These are phyloP conservation scores for Falco naumanni DNA, from an alignment of 2,797 vertebrate genomes.

Conservation along the genomic window DNA sequence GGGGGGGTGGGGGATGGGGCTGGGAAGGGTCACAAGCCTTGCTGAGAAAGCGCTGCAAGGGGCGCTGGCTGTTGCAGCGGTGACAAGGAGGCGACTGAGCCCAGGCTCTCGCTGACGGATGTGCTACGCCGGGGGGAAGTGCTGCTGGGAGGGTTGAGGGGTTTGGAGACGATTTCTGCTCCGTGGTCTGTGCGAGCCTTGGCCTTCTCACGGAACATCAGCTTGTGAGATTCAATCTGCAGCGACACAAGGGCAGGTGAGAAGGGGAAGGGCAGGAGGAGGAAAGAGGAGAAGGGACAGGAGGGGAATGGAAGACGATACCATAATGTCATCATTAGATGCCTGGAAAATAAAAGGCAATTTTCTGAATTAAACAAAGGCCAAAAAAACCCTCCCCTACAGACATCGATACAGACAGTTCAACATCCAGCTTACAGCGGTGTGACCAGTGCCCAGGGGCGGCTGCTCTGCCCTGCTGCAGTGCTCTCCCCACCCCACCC, in stretches of 20 bases:
- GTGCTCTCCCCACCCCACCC: background rate
- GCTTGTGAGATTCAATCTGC: slow-evolving; percentile 95
- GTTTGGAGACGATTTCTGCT: slow-evolving; percentile 84
- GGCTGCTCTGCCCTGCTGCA: background rate
- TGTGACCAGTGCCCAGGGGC: slow-evolving; percentile 5
- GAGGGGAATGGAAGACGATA: slow-evolving; percentile 85
- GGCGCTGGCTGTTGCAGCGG: slow-evolving; percentile 54
- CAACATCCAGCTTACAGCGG: slow-evolving; percentile 7
- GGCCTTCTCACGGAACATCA: slow-evolving; percentile 91
- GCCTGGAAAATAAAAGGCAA: slow-evolving; percentile 98
- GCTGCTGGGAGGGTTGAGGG: slow-evolving; percentile 76
- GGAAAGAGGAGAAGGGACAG: slow-evolving; percentile 47
- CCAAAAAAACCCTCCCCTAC: background rate
- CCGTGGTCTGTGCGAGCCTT: slow-evolving; percentile 90
- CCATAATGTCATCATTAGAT: slow-evolving; percentile 94
- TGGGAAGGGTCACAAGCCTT: slow-evolving; percentile 59
- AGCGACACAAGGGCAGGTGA: slow-evolving; percentile 79
- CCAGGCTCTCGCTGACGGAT: slow-evolving; percentile 73
- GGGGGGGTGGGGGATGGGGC: background rate
- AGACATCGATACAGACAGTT: slow-evolving; percentile 8
- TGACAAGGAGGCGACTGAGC: slow-evolving; percentile 60
- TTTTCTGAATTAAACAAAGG: slow-evolving; percentile 72
- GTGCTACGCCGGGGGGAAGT: slow-evolving; percentile 72
- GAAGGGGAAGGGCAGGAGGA: slow-evolving; percentile 40
- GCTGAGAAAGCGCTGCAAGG: slow-evolving; percentile 40